phyloP scores from a whole-genome alignment of 1,140 invertebrate species.

The Cydia splendana region DNA sequence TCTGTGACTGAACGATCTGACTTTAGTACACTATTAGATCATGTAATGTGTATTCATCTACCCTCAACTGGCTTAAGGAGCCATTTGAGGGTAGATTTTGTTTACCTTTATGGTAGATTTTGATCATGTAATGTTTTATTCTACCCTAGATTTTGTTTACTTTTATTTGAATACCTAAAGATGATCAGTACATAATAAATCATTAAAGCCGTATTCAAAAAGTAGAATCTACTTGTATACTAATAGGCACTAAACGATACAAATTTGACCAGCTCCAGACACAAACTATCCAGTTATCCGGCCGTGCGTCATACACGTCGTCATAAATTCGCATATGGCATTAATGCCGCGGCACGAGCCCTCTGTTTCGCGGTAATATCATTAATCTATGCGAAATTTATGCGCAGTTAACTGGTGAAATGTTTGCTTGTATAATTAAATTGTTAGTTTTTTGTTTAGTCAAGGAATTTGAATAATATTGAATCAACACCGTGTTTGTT shows the following conservation, averaged over 20 bases:
- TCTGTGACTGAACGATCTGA: too few species aligned
- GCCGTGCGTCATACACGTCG: conserved; percentile 28
- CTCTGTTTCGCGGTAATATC: conserved; percentile 52
- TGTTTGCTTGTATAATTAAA: conserved; percentile 41
- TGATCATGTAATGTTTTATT: too few species aligned
- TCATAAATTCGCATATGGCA: conserved; percentile 58
- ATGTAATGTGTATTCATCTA: too few species aligned
- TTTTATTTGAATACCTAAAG: too few species aligned
- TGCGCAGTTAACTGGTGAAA: conserved; percentile 56
- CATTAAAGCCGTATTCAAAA: neutral
- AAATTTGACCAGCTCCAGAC: neutral
- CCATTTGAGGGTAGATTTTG: too few species aligned
- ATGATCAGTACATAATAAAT: neutral
- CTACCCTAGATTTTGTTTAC: too few species aligned
- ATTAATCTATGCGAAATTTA: conserved; percentile 67
- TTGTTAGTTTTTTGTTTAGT: conserved; percentile 32
- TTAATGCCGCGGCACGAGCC: conserved; percentile 54
- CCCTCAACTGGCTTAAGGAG: too few species aligned
- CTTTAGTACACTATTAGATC: too few species aligned
- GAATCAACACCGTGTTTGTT: neutral
- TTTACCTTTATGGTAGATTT: too few species aligned
- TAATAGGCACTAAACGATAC: neutral
- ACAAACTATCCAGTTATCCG: conserved; percentile 15
- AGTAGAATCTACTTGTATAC: neutral
- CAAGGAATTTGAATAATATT: conserved; percentile 20